Evolutionary conservation across 1,140 invertebrate species (phyloP).

Genomic region (Pseudoatta argentina): DNA sequence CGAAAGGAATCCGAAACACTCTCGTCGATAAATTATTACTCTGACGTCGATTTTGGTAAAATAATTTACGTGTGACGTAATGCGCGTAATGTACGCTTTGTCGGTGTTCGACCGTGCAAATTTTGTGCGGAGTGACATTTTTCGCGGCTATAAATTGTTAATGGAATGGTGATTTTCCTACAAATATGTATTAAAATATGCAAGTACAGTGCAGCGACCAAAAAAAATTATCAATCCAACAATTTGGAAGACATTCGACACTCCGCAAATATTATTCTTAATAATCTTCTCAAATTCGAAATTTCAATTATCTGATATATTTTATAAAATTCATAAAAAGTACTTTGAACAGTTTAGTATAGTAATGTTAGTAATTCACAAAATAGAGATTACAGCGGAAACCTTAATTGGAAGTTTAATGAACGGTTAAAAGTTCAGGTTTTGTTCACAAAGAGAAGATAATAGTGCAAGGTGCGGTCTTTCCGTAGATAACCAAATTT

Average conservation of each 20-base stretch:
- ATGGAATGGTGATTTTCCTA: conserved; percentile 31
- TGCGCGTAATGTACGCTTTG: conserved; percentile 26
- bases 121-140: conserved; percentile 16
- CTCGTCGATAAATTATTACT: conserved; percentile 38
- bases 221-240: conserved; percentile 15
- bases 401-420: conserved; percentile 30
- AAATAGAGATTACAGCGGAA: background rate
- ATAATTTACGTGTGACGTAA: conserved; percentile 41
- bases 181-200: conserved; percentile 35
- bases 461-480: background rate
- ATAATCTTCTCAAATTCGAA: background rate
- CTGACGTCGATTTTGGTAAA: background rate
- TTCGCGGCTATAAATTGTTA: conserved; percentile 29
- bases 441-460: background rate
- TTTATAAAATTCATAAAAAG: background rate
- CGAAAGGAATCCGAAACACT: conserved; percentile 27
- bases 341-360: background rate
- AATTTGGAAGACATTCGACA: background rate
- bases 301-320: background rate
- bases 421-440: background rate
- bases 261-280: background rate
- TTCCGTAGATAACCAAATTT: background rate
- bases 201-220: background rate
- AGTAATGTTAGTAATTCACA: background rate
- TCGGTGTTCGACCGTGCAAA: background rate